Evolutionary conservation across 2,113 vertebrate genomes (phyloP).

Genomic region (Mesocricetus auratus): DNA sequence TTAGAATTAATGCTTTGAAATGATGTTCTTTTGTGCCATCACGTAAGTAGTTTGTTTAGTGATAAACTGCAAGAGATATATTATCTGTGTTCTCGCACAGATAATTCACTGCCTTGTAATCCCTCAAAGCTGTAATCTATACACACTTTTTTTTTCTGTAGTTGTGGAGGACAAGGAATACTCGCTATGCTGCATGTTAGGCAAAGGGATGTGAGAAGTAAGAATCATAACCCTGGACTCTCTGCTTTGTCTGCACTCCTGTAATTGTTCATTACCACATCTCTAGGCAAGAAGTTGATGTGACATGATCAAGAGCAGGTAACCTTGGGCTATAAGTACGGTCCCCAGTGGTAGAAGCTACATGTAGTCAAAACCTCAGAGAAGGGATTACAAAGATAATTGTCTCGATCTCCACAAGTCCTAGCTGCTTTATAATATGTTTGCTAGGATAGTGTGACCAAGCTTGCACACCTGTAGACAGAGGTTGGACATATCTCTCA

Average conservation of each 20-base stretch:
- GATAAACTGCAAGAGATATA: slow-evolving; percentile 2
- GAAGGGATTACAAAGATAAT: not conserved
- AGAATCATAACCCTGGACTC: not conserved
- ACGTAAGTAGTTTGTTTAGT: not conserved
- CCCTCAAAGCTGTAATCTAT: slow-evolving; percentile 8
- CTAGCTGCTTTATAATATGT: not conserved
- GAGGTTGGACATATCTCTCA: not conserved
- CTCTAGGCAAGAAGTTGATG: not conserved
- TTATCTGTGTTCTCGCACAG: not conserved
- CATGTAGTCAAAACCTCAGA: not conserved
- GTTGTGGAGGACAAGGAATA: not conserved
- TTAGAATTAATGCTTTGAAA: slow-evolving; percentile 42
- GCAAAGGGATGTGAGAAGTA: not conserved
- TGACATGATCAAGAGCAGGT: not conserved
- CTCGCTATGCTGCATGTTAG: slow-evolving; percentile 14
- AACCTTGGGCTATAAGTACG: not conserved
- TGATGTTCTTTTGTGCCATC: slow-evolving; percentile 28
- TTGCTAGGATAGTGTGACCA: slow-evolving; percentile 44
- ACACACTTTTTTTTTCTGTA: not conserved
- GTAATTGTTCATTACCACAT: not conserved
- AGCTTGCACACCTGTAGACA: not conserved
- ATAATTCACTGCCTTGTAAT: not conserved
- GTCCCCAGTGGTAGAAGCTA: not conserved
- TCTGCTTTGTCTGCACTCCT: not conserved
- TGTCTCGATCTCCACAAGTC: not conserved